Evolutionary conservation across 2,797 vertebrate genomes (phyloP).

Genomic region (Muscicapa comitata): DNA sequence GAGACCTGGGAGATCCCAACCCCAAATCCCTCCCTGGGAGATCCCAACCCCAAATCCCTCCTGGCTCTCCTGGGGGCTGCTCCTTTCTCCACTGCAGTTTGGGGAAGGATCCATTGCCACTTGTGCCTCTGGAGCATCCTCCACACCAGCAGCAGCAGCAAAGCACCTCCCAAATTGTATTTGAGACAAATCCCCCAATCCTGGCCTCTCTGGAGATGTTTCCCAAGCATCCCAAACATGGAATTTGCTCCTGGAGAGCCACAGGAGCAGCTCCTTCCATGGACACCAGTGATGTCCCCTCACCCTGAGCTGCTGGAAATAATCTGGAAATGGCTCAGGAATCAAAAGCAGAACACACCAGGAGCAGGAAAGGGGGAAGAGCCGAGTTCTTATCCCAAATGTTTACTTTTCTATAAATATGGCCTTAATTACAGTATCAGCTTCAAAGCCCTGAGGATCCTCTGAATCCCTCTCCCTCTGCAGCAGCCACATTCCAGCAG

Average conservation of each 20-base stretch:
- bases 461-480: background rate
- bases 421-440: background rate
- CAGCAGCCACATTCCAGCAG: background rate
- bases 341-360: background rate
- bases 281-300: accelerated
- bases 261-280: accelerated
- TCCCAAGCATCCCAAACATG: background rate
- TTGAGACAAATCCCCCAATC: background rate
- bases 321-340: background rate
- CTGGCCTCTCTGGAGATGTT: background rate
- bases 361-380: background rate
- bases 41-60: background rate
- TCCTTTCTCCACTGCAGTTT: background rate
- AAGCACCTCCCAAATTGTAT: background rate
- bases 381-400: background rate
- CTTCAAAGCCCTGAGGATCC: constrained; percentile 18
- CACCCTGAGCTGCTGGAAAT: background rate
- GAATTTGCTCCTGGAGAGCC: background rate
- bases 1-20: background rate
- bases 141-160: background rate
- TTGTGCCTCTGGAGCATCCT: background rate
- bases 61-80: background rate
- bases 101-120: accelerated
- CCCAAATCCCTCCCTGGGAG: background rate
- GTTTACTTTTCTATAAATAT: constrained; percentile 8